These are phyloP conservation scores for Drosophila cracens DNA, from an alignment of 2,888 invertebrate genomes.

Conservation along the genomic window DNA sequence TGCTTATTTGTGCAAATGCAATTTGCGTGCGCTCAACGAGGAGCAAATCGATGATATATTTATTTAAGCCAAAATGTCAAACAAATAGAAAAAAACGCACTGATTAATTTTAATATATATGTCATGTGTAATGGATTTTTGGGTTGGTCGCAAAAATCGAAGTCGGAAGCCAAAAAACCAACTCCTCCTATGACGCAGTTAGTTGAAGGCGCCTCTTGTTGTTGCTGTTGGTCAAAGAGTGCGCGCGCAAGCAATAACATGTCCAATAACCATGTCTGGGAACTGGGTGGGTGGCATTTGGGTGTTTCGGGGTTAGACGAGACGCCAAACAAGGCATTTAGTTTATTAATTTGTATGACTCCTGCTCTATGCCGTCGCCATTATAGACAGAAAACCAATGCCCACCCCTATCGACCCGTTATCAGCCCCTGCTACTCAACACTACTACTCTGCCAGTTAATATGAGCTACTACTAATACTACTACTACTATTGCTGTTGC, in stretches of 20 bases:
- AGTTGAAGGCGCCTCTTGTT: constrained; percentile 38
- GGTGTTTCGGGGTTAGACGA: constrained; percentile 28
- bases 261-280: constrained; percentile 71
- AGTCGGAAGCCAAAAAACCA: constrained; percentile 40
- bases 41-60: constrained; percentile 78
- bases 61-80: constrained; percentile 49
- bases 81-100: background rate
- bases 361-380: constrained; percentile 12
- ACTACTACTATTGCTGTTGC: constrained; percentile 1
- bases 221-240: constrained; percentile 67
- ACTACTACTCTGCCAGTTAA: constrained; percentile 12
- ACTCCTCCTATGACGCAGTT: constrained; percentile 73
- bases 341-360: constrained; percentile 73
- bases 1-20: constrained; percentile 81
- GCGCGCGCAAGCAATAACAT: constrained; percentile 78
- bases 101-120: constrained; percentile 15
- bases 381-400: constrained; percentile 28
- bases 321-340: constrained; percentile 75
- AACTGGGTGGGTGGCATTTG: constrained; percentile 5
- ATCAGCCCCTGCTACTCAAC: constrained; percentile 5
- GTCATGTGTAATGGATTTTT: constrained; percentile 4
- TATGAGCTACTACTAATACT: constrained; percentile 20
- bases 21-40: constrained; percentile 71
- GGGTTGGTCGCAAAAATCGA: constrained; percentile 54
- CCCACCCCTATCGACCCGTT: constrained; percentile 11